These are phyloP conservation scores for Maniola jurtina DNA, from an alignment of 1,140 invertebrate species.

Conservation along the genomic window DNA sequence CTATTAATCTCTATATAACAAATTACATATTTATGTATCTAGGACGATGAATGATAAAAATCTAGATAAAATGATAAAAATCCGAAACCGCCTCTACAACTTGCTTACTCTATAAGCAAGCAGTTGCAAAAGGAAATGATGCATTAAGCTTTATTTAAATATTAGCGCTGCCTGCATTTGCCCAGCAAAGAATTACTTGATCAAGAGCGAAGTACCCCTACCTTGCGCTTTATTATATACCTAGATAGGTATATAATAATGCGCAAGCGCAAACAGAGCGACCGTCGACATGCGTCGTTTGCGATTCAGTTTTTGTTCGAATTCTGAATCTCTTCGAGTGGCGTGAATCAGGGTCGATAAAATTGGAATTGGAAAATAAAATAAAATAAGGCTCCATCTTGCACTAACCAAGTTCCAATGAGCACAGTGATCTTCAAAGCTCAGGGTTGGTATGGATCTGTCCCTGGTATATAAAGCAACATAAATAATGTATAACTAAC, in stretches of 20 bases:
- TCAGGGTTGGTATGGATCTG: too few species aligned
- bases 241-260: background rate
- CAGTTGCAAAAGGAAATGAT: conserved; percentile 61
- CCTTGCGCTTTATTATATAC: too few species aligned
- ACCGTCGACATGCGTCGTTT: conserved; percentile 51
- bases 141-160: conserved; percentile 71
- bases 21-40: too few species aligned
- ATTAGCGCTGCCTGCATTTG: conserved; percentile 62
- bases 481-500: too few species aligned
- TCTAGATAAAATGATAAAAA: background rate
- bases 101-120: conserved; percentile 13
- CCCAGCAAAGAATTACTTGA: conserved; percentile 57
- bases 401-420: background rate
- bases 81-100: conserved; percentile 10
- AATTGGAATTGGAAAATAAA: background rate
- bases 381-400: background rate
- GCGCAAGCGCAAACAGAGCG: conserved; percentile 48
- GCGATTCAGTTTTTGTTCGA: conserved; percentile 44
- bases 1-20: too few species aligned
- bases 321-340: conserved; percentile 2
- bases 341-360: background rate
- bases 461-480: too few species aligned
- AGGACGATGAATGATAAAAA: too few species aligned
- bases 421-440: too few species aligned
- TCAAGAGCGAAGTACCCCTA: conserved; percentile 41